Conservation (phyloP, 2,888 invertebrate genomes). For the Zaprionus obscuricornis region DNA sequence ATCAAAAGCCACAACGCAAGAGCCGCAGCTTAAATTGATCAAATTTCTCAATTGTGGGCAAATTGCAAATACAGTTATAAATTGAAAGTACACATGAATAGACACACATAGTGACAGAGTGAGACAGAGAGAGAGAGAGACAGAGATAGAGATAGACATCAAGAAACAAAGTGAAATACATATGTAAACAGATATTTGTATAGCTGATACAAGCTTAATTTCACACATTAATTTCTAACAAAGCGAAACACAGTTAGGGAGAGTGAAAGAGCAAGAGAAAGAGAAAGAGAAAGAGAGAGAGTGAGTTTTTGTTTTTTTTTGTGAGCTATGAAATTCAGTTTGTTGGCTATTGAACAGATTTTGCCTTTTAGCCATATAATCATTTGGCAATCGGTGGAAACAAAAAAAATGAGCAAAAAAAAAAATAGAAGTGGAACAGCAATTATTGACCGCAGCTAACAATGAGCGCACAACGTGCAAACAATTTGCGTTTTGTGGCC, state of each 20-base stretch:
- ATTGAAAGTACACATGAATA: no score
- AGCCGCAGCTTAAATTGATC: slow-evolving; percentile 41
- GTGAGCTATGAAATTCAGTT: no score
- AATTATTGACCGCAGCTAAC: slow-evolving; percentile 72
- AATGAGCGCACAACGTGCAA: slow-evolving; percentile 75
- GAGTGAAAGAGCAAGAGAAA: no score
- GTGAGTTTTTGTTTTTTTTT: no score
- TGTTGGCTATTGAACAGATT: slow-evolving; percentile 39
- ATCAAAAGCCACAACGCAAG: slow-evolving; percentile 5
- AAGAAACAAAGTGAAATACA: no score
- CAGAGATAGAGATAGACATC: no score
- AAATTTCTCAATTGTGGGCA: slow-evolving; percentile 37
- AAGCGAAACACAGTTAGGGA: no score
- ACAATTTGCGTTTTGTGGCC: slow-evolving; percentile 68
- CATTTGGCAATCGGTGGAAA: slow-evolving; percentile 76
- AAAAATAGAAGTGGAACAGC: no score
- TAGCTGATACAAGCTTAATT: slow-evolving; percentile 42
- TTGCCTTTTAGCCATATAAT: slow-evolving; percentile 54
- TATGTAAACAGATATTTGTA: no score
- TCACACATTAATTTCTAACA: slow-evolving; percentile 48
- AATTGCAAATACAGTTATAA: slow-evolving; percentile 6
- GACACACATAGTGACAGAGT: no score
- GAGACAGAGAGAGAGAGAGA: no score
- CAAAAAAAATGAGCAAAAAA: slow-evolving; percentile 60
- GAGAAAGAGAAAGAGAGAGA: no score